These are phyloP conservation scores for Mobula birostris DNA, from an alignment of 2,113 vertebrate species.

Conservation along the genomic window DNA sequence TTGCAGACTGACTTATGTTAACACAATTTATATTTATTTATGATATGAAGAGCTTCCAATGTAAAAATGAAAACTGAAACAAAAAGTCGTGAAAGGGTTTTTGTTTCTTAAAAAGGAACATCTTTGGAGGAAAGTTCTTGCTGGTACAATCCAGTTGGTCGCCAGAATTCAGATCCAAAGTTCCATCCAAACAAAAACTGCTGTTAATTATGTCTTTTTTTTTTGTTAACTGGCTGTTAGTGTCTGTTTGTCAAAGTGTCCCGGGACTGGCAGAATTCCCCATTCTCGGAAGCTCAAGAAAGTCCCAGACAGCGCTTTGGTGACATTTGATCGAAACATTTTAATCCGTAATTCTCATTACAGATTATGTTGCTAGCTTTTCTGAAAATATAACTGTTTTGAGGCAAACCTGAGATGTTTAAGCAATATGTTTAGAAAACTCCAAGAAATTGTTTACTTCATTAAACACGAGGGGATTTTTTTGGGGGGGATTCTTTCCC, in stretches of 20 bases:
- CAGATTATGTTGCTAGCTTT: background rate
- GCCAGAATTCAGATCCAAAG: background rate
- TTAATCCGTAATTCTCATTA: background rate
- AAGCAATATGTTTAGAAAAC: background rate
- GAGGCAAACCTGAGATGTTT: background rate
- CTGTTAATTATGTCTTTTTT: background rate
- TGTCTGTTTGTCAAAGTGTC: background rate
- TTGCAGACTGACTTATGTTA: background rate
- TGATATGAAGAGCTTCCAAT: background rate
- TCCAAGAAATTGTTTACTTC: no score
- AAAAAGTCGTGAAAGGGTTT: background rate
- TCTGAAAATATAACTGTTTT: background rate
- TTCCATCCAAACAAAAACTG: background rate
- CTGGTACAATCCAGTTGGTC: background rate
- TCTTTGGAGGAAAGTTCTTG: background rate
- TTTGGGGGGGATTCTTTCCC: background rate
- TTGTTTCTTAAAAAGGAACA: background rate
- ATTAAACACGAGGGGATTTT: no score
- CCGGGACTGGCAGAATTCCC: background rate
- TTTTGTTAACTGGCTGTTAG: background rate
- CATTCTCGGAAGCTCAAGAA: background rate
- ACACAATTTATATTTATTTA: background rate
- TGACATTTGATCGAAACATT: background rate
- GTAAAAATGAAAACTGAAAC: background rate
- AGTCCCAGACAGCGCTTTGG: background rate